Base-by-base conservation (phyloP, 2,888 invertebrate species). In the Aporophyla lueneburgensis region DNA sequence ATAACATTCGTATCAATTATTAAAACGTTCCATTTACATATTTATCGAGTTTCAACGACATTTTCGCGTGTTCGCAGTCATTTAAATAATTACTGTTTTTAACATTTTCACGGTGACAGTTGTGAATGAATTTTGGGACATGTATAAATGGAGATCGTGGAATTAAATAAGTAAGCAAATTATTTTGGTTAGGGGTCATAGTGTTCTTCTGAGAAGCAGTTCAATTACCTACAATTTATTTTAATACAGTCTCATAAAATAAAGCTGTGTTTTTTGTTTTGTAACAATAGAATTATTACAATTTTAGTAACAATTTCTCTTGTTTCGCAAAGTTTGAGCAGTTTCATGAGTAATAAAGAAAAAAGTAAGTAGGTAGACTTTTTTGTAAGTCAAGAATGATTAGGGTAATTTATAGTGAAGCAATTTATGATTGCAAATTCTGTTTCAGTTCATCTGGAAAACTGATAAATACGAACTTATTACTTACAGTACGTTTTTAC, bases 11-110 rank as follows among this genome's bases (percentile, higher is more conserved):
- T 71, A 72, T 77, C 66, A 71, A 74, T 85, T 71, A 83, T 84
- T 72, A 67, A 84, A 81, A 73, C 73, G 61, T n/a, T 21, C 43
- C 62, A 83, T 85, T 86, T 76, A 53, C 80, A 85, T 86, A 76
- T 86, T 77, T 63, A 76, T 84, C 51, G 78, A 75, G 27, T 81
- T 75, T 49, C 61, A 79, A 86, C 81, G 78, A 86, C 77, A 72
- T 46, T 79, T 79, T 86, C 58, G 87, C 85, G 79, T 86, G 87
- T 78, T 75, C 71, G 62, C 49, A 46, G 69, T 71, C 68, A 73
- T 86, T 71, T 58, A 58, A 66, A 80, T 84, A 79, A 84, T 81
- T 65, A 84, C 53, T 62, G 72, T 76, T 51, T 76, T 76, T 76
- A 61, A 74, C 53, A 67, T 77, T 76, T 49, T 53, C 46, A 73